Evolutionary conservation across 2,113 vertebrate genomes (phyloP), one percentile per base, ranked within the genome.

Genomic region (Anthoscopus minutus): DNA sequence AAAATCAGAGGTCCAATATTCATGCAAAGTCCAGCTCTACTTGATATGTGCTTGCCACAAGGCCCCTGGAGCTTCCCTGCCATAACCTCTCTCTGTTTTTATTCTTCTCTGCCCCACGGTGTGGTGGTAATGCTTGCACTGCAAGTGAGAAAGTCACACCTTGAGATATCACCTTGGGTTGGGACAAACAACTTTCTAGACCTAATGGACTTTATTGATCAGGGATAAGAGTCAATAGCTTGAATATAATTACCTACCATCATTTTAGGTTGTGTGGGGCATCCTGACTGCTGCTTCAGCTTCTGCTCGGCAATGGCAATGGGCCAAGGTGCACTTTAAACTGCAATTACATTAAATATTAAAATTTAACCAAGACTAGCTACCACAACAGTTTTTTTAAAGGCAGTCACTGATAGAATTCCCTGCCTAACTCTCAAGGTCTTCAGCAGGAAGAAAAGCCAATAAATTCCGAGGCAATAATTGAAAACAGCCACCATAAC

Each of bases 401-500:
- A 79, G 37, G 22, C 28, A 70, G 7, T 42, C 21, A 8, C 37
- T 64, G 64, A 54, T 8, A 81, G 64, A 89, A 82, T 73, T 77
- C 57, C 20, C 56, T 76, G 30, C 21, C 57, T 66, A 45, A 76
- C 30, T 89, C n/a, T 88, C 79, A 94, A 92, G 74, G 87, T 83
- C 47, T 31, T 35, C 47, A 77, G 11, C 14, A 40, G 60, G 35
- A 60, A 74, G 87, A 73, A 10, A 66, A 89, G 76, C 47, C 88
- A 88, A 88, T 94, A 94, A 92, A 94, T 88, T 83, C 74, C 45
- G 40, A 92, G n/a, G 50, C 11, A 87, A 72, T 96, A 87, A 94
- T 69, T 94, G 93, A 82, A 93, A 96, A 88, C 64, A 80, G 42
- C 47, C 69, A 94, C 71, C 71, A 85, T 82, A 90, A 71, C 89